phyloP scores from a whole-genome alignment of 2,113 vertebrate genomes.

The Syrrhaptes paradoxus region DNA sequence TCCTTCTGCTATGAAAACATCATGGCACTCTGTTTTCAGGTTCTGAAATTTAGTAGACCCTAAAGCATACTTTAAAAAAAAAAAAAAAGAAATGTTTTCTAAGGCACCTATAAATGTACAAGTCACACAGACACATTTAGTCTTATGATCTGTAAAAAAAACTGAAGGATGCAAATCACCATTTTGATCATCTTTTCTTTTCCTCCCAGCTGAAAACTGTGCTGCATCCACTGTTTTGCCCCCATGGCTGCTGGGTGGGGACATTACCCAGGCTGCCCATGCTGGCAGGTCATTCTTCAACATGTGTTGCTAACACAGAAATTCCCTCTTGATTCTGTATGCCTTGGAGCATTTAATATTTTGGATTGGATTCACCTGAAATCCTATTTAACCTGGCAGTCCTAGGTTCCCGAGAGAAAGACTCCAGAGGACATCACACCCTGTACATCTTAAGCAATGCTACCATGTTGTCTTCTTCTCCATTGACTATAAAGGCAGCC shows the following conservation, averaged over 20 bases:
- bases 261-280: neutral
- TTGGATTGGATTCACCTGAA: neutral
- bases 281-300: neutral
- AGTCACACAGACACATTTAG: neutral
- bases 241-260: neutral
- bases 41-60: neutral
- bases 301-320: neutral
- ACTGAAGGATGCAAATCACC: neutral
- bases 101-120: neutral
- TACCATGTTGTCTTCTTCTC: neutral
- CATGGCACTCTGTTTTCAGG: neutral
- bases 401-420: neutral
- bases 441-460: neutral
- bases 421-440: neutral
- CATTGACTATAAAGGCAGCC: neutral
- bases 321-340: neutral
- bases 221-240: neutral
- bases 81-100: neutral
- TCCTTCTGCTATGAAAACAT: neutral
- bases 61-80: neutral
- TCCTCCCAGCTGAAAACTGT: neutral
- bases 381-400: neutral
- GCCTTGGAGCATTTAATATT: neutral
- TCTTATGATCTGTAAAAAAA: neutral
- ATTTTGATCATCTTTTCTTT: neutral